phyloP scores from a whole-genome alignment of 2,888 invertebrate genomes.

The Drosophila anomelani region DNA sequence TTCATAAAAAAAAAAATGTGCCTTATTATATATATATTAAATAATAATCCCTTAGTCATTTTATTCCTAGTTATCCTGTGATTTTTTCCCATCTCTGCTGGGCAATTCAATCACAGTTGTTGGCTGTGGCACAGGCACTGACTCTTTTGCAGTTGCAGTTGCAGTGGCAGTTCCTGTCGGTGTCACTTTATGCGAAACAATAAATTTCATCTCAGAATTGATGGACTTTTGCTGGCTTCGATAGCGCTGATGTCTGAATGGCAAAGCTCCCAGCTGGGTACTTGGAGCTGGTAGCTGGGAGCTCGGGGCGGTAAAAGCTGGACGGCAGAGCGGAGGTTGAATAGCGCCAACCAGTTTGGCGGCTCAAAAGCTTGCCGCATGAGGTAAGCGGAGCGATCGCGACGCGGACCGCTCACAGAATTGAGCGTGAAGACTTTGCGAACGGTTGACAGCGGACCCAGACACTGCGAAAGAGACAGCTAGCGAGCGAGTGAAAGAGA shows the following conservation, averaged over 20 bases:
- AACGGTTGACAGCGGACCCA: slow-evolving; percentile 78
- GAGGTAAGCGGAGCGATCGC: slow-evolving; percentile 73
- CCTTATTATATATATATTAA: too few species aligned
- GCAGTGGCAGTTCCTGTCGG: slow-evolving; percentile 19
- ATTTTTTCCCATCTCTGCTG: not conserved
- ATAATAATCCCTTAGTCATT: not conserved
- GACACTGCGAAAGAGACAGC: slow-evolving; percentile 27
- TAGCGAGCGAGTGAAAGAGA: slow-evolving; percentile 31
- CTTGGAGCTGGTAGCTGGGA: not conserved
- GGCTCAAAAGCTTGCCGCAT: slow-evolving; percentile 68
- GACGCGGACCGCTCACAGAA: slow-evolving; percentile 72
- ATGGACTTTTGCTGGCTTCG: slow-evolving; percentile 49
- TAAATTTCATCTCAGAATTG: slow-evolving; percentile 51
- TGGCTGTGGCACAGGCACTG: slow-evolving; percentile 1
- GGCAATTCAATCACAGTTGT: slow-evolving; percentile 43
- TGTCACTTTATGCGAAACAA: slow-evolving; percentile 51
- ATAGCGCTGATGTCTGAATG: slow-evolving; percentile 35
- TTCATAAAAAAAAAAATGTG: too few species aligned
- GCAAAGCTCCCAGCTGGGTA: slow-evolving; percentile 16
- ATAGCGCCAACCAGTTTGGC: slow-evolving; percentile 59
- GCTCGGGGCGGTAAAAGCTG: slow-evolving; percentile 40
- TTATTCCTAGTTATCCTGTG: too few species aligned
- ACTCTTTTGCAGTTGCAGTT: slow-evolving; percentile 21
- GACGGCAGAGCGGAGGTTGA: slow-evolving; percentile 8
- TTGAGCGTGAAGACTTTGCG: slow-evolving; percentile 82